A percentile compares a stretch with the other conserved stretches of the same genome.
Evolutionary conservation across 1,140 invertebrate species (phyloP).

Genomic region (Oscheius sp.): DNA sequence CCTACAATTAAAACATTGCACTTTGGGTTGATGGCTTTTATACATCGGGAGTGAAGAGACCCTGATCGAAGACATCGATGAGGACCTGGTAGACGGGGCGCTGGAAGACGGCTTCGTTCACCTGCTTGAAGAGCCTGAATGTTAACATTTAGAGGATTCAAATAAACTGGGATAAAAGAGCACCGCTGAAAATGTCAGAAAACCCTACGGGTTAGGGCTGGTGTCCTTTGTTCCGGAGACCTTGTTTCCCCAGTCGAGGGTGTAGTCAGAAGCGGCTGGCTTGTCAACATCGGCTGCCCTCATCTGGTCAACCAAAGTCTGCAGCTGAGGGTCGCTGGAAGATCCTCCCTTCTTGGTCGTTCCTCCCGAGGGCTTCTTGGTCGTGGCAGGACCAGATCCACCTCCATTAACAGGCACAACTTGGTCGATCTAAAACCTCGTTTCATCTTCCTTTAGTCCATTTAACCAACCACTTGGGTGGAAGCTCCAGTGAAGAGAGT

Average conservation of each 20-base stretch:
- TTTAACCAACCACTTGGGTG: slow-evolving; percentile 10
- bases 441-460: background rate
- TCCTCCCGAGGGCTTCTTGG: slow-evolving; percentile 22
- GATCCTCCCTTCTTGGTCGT: background rate
- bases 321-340: slow-evolving; percentile 32
- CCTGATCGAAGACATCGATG: slow-evolving; percentile 39
- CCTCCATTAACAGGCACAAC: background rate
- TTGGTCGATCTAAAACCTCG: slow-evolving; percentile 19
- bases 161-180: background rate
- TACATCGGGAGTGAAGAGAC: slow-evolving; percentile 44
- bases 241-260: slow-evolving; percentile 30
- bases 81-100: slow-evolving; percentile 45
- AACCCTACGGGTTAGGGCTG: slow-evolving; percentile 23
- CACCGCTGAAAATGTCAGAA: background rate
- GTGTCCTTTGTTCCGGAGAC: slow-evolving; percentile 24
- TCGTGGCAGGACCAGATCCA: background rate
- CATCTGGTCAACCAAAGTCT: slow-evolving; percentile 48
- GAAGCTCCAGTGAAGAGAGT: background rate
- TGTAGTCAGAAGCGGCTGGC: slow-evolving; percentile 27
- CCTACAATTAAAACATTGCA: background rate
- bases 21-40: background rate
- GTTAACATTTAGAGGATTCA: background rate
- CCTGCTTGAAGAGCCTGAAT: slow-evolving; percentile 41
- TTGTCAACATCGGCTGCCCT: slow-evolving; percentile 41
- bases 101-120: slow-evolving; percentile 48